A percentile compares a stretch with the other conserved stretches of the same genome.
These are phyloP conservation scores for Nycticorax nycticorax DNA, from an alignment of 2,113 vertebrate genomes.

Conservation along the genomic window DNA sequence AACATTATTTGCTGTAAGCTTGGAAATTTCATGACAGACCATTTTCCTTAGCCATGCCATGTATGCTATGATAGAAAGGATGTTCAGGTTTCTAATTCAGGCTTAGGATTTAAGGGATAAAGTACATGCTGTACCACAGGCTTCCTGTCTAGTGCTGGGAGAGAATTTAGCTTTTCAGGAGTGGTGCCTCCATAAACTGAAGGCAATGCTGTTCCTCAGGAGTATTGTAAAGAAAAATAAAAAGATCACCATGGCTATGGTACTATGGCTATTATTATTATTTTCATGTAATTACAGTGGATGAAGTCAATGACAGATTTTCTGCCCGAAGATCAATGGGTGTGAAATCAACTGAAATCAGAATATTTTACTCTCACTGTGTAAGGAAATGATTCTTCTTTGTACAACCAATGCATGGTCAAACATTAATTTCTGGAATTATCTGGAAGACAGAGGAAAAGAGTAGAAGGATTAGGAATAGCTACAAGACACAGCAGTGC, in stretches of 20 bases:
- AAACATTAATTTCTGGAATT: background rate
- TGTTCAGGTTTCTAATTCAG: background rate
- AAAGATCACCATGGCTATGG: background rate
- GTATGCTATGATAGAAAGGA: background rate
- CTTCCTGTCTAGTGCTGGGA: background rate
- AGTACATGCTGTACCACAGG: fast-evolving
- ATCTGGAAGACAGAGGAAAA: background rate
- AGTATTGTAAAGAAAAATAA: background rate
- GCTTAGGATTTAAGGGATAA: background rate
- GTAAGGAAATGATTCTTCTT: background rate
- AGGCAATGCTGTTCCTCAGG: background rate
- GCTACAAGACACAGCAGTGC: background rate
- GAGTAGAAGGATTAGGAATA: background rate
- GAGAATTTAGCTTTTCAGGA: fast-evolving
- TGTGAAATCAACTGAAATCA: background rate
- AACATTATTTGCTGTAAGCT: background rate
- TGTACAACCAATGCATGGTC: background rate
- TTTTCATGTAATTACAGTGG: background rate
- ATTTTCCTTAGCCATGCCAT: background rate
- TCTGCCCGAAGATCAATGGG: background rate
- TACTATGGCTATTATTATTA: background rate
- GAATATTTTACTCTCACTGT: background rate
- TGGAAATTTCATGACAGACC: background rate
- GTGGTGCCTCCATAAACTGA: background rate
- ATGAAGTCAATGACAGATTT: background rate